A percentile compares a stretch with the other conserved stretches of the same genome.
Conservation (phyloP, 2,888 invertebrate genomes). For the Lobophora halterata region DNA sequence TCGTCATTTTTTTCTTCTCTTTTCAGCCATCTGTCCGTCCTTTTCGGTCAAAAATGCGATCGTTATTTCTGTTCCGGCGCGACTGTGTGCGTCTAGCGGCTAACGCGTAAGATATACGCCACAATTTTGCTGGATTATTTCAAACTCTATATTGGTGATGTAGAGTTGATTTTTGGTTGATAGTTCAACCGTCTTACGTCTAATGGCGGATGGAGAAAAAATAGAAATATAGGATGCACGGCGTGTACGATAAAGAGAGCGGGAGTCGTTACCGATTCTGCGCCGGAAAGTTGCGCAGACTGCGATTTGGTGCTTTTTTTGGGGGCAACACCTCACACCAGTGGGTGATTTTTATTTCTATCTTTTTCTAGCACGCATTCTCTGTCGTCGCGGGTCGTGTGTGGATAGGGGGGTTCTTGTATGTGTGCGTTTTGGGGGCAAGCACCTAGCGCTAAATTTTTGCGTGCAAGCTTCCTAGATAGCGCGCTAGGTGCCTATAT, state of each 20-base stretch:
- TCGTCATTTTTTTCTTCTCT: constrained; percentile 81
- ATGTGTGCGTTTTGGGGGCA: constrained; percentile 55
- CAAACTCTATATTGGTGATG: constrained; percentile 12
- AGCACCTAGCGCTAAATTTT: constrained; percentile 77
- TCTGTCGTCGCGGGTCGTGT: constrained; percentile 54
- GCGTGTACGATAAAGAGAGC: constrained; percentile 79
- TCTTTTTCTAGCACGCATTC: constrained; percentile 75
- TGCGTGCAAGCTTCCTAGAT: constrained; percentile 77
- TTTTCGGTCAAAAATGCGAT: constrained; percentile 81
- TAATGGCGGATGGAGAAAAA: constrained; percentile 74
- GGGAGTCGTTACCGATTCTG: constrained; percentile 81
- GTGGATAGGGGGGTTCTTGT: constrained; percentile 37
- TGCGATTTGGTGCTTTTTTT: constrained; percentile 82
- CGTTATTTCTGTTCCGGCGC: constrained; percentile 81
- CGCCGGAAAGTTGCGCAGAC: constrained; percentile 82
- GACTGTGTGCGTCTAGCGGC: constrained; percentile 72
- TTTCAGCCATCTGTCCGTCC: constrained; percentile 80
- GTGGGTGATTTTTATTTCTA: constrained; percentile 76
- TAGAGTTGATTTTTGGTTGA: constrained; percentile 39
- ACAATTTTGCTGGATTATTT: constrained; percentile 30
- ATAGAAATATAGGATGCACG: constrained; percentile 80
- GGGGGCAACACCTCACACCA: constrained; percentile 79
- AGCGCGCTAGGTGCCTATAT: constrained; percentile 50
- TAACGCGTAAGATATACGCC: constrained; percentile 57
- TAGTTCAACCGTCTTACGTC: constrained; percentile 64